Evolutionary conservation across 2,888 invertebrate species (phyloP).

Genomic region (Chloroclysta siterata): DNA sequence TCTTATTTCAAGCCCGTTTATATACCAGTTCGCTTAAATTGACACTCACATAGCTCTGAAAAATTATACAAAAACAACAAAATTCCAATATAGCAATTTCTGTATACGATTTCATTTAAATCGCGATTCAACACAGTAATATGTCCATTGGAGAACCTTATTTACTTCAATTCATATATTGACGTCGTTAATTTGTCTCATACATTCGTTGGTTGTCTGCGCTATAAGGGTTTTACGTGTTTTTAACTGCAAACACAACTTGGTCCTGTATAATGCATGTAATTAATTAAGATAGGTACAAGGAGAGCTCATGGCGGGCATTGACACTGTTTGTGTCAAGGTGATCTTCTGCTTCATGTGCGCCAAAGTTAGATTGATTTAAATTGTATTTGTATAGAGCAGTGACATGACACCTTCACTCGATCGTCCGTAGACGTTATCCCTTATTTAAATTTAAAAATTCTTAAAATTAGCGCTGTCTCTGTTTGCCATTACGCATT

Average conservation of each 20-base stretch:
- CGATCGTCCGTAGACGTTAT: too few relatives aligned
- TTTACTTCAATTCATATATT: slow-evolving; percentile 30
- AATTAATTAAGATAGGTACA: slow-evolving; percentile 24
- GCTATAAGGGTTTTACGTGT: slow-evolving; percentile 43
- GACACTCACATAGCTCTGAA: background rate
- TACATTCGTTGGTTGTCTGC: slow-evolving; percentile 45
- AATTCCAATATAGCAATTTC: background rate
- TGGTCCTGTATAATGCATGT: slow-evolving; percentile 20
- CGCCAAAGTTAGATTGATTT: background rate
- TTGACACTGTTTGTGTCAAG: slow-evolving; percentile 29
- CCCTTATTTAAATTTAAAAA: too few relatives aligned
- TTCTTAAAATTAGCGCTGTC: too few relatives aligned
- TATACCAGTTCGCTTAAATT: background rate
- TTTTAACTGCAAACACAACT: slow-evolving; percentile 48
- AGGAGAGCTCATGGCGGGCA: slow-evolving; percentile 22
- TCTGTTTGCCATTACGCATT: too few relatives aligned
- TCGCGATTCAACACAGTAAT: background rate
- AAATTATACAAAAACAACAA: background rate
- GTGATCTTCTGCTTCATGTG: slow-evolving; percentile 1
- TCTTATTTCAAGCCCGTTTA: background rate
- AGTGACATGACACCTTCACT: too few relatives aligned
- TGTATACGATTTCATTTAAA: background rate
- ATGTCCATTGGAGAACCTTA: background rate
- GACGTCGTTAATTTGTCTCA: slow-evolving; percentile 44
- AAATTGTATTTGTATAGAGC: background rate